Evolutionary conservation across 2,797 vertebrate genomes (phyloP), one percentile per base, ranked within the genome.

Genomic region (Epinephelus coioides): DNA sequence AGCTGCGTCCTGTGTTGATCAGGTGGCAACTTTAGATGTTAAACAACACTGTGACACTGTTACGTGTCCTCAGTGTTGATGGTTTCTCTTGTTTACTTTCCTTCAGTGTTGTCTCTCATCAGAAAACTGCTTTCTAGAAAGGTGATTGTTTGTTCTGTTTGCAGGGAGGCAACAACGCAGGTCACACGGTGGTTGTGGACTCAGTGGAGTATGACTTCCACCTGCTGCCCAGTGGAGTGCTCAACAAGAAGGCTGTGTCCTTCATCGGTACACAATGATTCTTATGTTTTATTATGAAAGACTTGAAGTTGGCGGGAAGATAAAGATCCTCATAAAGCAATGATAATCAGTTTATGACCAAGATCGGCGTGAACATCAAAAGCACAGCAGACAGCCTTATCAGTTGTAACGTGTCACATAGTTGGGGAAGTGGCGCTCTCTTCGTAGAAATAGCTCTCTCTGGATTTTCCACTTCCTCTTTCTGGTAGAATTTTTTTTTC

Each of bases 101-200:
- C 27, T 2, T 25, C 5, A n/a, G 23, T 19, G 5, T 59, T 38
- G 27, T 60, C 21, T 66, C 19, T 55, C 15, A 17, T 40, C 27
- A n/a, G 3, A 27, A 40, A 56, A 9, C 5, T 53, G 0, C 15
- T 34, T 19, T 9, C 9, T 6, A 21, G 8, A 7, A 43, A 15
- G 13, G 8, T 73, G 7, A 60, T 25, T 79, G 49, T 82, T 79
- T 79, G 10, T 47, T 8, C 14, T 85, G 44, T 89, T 83, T 82
- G 47, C 92, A 97, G 96, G 96, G 96, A 17, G 96, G 96, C 18
- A 96, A 97, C 86, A 97, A 97, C 7, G 96, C 96, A 0, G 96
- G 96, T 27, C 96, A 97, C 88, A 97, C 96, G 0, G 96, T 96
- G 83, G 96, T 97, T 1, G 96, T 96, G 87, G 96, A 96, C 76